Base-by-base conservation (phyloP, 2,888 invertebrate species). In the Athripsodes cinereus region DNA sequence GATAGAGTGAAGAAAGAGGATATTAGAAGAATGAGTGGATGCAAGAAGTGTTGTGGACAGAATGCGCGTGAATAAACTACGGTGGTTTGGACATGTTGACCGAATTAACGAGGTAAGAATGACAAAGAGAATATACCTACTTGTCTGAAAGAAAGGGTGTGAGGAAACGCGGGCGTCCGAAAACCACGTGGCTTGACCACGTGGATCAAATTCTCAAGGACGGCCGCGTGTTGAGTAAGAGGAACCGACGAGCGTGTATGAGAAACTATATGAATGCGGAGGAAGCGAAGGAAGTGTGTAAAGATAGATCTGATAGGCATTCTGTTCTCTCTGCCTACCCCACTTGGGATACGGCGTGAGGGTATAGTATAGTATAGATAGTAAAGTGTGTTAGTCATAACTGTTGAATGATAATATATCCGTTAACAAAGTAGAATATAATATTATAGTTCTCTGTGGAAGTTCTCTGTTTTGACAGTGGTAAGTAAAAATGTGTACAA, bases 271-370 rank as follows among this genome's bases (percentile, higher is more conserved):
- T 48, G 48, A 19, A 48, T 48, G 11, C 3, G 21, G 13, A 18
- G 21, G 48, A 48, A 20, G 48, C 13, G 18, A 6, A 6, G 13
- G 13, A 19, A 18, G 48, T 48, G 48, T 48, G 48, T 44, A 56
- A 60, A 50, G 3, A 19, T 48, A 48, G 48, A 13, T 5, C 6
- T 18, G 18, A 5, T 6, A 18, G 48, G 48, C 19, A 19, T 2
- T 48, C 18, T 3, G 19, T 48, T 20, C 48, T 48, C 48, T 48
- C 18, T 48, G 48, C 48, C 21, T 48, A 48, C 48, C 48, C 48
- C 48, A 13, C 11, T 2, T 18, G 48, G 19, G 48, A 48, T 2
- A 6, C 19, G 21, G 48, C 48, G 48, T 48, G 48, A 48, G 11
- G 21, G 20, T 48, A 48, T 20, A 20, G 26, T 6, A 26, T 26